Percentiles rank a stretch among this genome's conserved stretches.
Conservation (phyloP, 2,888 invertebrate genomes). For the Meiosimyza decipiens region DNA sequence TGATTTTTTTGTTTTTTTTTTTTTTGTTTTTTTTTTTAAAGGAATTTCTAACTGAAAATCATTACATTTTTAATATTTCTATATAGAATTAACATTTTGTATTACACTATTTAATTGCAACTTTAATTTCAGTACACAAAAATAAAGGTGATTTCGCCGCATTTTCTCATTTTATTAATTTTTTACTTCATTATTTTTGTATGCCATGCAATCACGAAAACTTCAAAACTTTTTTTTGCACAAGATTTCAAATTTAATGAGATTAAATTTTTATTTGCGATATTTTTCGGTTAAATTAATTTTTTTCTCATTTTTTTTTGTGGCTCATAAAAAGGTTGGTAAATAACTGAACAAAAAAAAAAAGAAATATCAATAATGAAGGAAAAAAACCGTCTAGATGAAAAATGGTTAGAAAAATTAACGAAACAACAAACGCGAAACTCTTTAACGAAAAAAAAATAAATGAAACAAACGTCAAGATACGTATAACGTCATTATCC, state of each 20-base stretch:
- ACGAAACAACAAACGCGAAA: constrained; percentile 27
- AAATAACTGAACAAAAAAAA: no score
- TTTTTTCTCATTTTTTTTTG: constrained; percentile 23
- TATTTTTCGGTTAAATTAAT: constrained; percentile 30
- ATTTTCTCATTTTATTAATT: not conserved
- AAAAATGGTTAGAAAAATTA: no score
- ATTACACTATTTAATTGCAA: no score
- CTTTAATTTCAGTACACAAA: no score
- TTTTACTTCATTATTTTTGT: constrained; percentile 8
- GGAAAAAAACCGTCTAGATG: no score
- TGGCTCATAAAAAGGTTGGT: not conserved
- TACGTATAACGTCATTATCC: not conserved
- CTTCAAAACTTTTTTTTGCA: not conserved
- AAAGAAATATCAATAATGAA: no score
- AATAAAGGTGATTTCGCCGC: not conserved
- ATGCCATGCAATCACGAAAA: not conserved
- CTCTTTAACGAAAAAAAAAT: not conserved
- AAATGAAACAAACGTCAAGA: not conserved
- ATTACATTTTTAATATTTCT: no score
- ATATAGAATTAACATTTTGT: no score
- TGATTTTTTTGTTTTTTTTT: no score
- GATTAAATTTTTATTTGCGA: constrained; percentile 21
- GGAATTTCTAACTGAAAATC: no score
- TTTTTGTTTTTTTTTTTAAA: no score
- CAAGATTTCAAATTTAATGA: no score